These are phyloP conservation scores for Pseudotriccus pelzelni DNA, from an alignment of 2,797 vertebrate genomes.

Conservation along the genomic window DNA sequence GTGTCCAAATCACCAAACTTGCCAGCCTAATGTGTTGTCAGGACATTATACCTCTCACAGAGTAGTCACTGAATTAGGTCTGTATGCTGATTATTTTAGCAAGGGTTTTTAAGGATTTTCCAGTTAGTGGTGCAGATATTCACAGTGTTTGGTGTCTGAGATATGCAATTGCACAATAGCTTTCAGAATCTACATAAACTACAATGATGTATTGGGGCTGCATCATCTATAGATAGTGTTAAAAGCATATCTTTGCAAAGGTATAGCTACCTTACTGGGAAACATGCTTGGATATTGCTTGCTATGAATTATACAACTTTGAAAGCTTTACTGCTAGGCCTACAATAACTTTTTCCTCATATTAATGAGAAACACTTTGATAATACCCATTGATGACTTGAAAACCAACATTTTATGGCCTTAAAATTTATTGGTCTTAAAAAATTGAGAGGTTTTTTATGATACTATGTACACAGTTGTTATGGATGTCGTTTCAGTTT, in stretches of 20 bases:
- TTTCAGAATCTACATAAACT: neutral
- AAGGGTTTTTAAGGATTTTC: neutral
- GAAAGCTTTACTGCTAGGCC: neutral
- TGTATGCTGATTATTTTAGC: neutral
- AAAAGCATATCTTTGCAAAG: neutral
- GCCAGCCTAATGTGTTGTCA: neutral
- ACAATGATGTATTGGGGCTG: neutral
- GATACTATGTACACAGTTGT: neutral
- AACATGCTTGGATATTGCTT: slow-evolving; percentile 1
- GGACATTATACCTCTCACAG: neutral
- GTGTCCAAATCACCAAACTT: neutral
- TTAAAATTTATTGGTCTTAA: neutral
- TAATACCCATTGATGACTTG: neutral
- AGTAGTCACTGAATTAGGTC: neutral
- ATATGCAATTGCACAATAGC: neutral
- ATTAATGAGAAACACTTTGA: neutral
- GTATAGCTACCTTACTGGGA: neutral
- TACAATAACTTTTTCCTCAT: neutral
- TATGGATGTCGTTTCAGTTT: slow-evolving; percentile 3
- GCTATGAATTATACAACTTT: neutral
- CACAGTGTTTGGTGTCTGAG: neutral
- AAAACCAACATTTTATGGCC: neutral
- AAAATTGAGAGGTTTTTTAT: neutral
- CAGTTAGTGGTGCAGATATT: neutral
- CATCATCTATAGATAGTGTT: neutral